These are phyloP conservation scores for Toxostoma redivivum DNA, from an alignment of 2,113 vertebrate species.

Conservation along the genomic window DNA sequence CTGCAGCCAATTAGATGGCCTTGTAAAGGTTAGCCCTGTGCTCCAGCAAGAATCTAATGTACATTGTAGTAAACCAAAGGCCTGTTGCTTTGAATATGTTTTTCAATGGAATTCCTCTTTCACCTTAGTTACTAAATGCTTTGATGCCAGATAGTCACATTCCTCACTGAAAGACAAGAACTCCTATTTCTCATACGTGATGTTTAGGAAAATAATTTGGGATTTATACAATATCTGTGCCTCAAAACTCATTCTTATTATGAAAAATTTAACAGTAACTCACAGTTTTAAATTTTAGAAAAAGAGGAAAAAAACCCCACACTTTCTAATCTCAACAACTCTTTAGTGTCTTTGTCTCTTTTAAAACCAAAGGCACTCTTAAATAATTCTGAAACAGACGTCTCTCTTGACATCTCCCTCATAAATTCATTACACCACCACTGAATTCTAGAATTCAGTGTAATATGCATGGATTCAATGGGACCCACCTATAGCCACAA, in stretches of 20 bases:
- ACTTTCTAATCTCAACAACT: not conserved
- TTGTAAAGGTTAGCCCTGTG: not conserved
- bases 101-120: not conserved
- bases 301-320: accelerated
- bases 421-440: not conserved
- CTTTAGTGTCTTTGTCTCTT: not conserved
- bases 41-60: not conserved
- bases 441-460: not conserved
- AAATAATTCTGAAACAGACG: not conserved
- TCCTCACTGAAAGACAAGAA: not conserved
- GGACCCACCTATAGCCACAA: not conserved
- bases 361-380: not conserved
- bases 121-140: not conserved
- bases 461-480: not conserved
- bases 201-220: not conserved
- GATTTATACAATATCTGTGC: not conserved
- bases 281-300: not conserved
- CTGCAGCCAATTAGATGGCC: not conserved
- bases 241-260: not conserved
- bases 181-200: not conserved
- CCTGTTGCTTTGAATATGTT: not conserved
- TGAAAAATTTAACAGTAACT: not conserved
- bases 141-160: not conserved
- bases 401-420: not conserved
- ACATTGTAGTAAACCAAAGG: not conserved